Conservation (phyloP, 2,797 vertebrate genomes). For the Spinus olivaceus region DNA sequence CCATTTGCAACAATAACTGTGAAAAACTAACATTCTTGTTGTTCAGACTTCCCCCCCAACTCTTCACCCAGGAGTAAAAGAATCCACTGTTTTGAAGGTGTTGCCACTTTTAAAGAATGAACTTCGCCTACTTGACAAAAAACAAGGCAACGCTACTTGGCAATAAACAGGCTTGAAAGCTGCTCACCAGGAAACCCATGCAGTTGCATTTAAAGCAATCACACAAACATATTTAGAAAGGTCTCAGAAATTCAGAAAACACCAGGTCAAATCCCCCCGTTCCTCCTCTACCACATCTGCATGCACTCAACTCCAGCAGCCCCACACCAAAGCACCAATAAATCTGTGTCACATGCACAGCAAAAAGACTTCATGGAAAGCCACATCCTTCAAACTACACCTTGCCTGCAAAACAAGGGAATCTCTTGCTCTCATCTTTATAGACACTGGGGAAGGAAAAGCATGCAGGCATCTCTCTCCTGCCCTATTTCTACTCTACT, state of each 20-base stretch:
- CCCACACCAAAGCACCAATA: neutral
- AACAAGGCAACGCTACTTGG: neutral
- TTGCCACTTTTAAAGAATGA: neutral
- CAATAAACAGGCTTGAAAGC: neutral
- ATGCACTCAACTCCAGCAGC: neutral
- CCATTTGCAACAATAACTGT: neutral
- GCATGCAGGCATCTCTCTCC: neutral
- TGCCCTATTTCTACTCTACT: neutral
- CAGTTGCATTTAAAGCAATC: neutral
- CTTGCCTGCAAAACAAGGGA: neutral
- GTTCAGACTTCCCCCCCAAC: neutral
- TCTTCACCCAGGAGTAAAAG: neutral
- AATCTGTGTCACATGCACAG: neutral
- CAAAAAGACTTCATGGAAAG: neutral
- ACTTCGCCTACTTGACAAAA: neutral
- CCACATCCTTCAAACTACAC: neutral
- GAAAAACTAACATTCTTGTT: neutral
- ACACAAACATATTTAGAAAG: rapidly evolving
- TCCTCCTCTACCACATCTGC: neutral
- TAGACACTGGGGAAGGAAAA: neutral
- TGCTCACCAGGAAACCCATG: neutral
- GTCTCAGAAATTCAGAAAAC: neutral
- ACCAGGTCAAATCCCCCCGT: neutral
- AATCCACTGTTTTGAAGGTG: neutral
- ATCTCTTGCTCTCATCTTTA: neutral